These are phyloP conservation scores for Pristionchus pacificus DNA, from an alignment of 1,140 invertebrate species.

Conservation along the genomic window DNA sequence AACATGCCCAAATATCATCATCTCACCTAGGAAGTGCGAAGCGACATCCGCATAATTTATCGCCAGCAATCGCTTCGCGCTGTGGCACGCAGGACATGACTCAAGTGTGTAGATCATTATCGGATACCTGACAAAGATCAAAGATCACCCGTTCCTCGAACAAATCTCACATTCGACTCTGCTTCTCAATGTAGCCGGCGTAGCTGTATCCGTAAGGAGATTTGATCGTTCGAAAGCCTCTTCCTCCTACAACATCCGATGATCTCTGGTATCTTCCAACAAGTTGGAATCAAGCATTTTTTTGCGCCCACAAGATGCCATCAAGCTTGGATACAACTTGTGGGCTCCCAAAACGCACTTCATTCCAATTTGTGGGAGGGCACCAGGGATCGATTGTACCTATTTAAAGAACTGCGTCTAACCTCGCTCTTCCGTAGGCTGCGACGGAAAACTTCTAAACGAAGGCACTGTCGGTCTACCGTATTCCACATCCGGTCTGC, in stretches of 20 bases:
- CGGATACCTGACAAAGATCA: slow-evolving; percentile 18
- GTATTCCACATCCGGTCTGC: too few species aligned
- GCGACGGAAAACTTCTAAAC: too few species aligned
- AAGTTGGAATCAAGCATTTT: neutral
- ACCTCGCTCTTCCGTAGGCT: too few species aligned
- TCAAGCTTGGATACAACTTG: too few species aligned
- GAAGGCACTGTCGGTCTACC: too few species aligned
- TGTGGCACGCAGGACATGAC: slow-evolving; percentile 40
- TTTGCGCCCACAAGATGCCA: neutral
- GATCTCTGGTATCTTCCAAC: neutral
- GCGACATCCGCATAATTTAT: slow-evolving; percentile 36
- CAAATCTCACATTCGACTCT: slow-evolving; percentile 15
- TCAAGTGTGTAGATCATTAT: slow-evolving; percentile 49
- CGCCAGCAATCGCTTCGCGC: slow-evolving; percentile 22
- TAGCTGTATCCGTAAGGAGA: slow-evolving; percentile 22
- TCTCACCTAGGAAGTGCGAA: slow-evolving; percentile 38
- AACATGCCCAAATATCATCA: too few species aligned
- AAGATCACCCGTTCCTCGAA: neutral
- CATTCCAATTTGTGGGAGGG: neutral
- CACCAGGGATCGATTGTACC: neutral
- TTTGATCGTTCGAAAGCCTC: slow-evolving; percentile 2
- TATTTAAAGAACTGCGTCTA: neutral
- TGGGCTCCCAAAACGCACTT: too few species aligned
- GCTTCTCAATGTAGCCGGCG: slow-evolving; percentile 44
- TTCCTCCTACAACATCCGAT: neutral